phyloP scores from a whole-genome alignment of 2,113 vertebrate genomes.

The Strigops habroptila region DNA sequence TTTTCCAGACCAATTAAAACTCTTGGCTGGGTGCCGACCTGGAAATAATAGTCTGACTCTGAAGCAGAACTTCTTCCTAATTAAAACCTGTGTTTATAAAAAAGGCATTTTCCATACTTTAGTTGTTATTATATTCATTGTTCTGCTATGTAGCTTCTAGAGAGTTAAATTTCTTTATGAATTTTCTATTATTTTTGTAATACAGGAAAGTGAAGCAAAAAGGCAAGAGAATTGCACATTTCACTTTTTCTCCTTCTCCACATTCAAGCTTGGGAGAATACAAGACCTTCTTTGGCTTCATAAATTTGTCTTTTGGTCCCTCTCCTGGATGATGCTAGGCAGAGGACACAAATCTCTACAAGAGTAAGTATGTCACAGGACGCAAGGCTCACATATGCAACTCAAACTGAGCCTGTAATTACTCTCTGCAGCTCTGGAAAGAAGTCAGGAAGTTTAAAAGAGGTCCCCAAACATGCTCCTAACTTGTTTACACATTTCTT shows the following conservation, averaged over 20 bases:
- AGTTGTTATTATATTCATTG: conserved; percentile 48
- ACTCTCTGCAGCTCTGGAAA: not conserved
- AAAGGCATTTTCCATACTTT: conserved; percentile 44
- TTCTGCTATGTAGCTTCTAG: conserved; percentile 48
- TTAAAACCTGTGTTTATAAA: conserved; percentile 62
- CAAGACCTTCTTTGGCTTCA: not conserved
- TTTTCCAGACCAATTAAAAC: conserved; percentile 62
- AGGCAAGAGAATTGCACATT: not conserved
- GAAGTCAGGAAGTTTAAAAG: not conserved
- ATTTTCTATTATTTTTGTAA: conserved; percentile 35
- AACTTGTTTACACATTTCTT: not conserved
- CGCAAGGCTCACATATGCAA: not conserved
- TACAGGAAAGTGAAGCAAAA: not conserved
- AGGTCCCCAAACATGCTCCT: not conserved
- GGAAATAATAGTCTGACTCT: conserved; percentile 50
- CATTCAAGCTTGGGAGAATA: not conserved
- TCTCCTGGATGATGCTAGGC: not conserved
- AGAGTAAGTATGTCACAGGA: not conserved
- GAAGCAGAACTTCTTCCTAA: conserved; percentile 38
- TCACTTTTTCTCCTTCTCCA: not conserved
- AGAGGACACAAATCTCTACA: not conserved
- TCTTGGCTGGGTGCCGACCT: conserved; percentile 16
- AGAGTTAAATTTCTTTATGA: conserved; percentile 45
- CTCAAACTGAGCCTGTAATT: not conserved
- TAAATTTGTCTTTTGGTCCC: not conserved